Base-by-base conservation (phyloP, 2,113 vertebrate genomes). In the Ictalurus punctatus region DNA sequence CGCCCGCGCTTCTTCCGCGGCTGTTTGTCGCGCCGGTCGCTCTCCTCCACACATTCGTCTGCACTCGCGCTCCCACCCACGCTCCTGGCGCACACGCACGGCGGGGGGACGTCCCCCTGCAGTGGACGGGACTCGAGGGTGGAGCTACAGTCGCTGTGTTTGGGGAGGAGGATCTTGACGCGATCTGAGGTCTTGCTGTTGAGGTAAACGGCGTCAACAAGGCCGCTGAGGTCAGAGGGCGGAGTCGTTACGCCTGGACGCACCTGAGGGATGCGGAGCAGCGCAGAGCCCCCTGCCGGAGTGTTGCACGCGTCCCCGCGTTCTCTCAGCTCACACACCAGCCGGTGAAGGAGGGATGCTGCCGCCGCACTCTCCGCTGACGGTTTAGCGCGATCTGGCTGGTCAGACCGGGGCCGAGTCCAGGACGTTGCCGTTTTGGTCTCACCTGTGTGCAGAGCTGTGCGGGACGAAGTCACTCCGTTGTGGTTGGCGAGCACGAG, bases 1-100 rank as follows among this genome's bases (percentile, higher is more conserved):
- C 98, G 95, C 90, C 98, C 98, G 84, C 98, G 98, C 93, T 99
- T 99, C 95, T 99, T 99, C 92, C 98, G 96, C 79, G 98, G 98
- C 92, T 98, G 98, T 91, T 99, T 99, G 95, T 99, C 98, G 95
- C 97, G 97, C 87, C 96, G 95, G 91, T 97, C 97, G 91, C 95
- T 91, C 91, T 96, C 97, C 73, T 99, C 98, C 90, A 97, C 97
- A 86, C 95, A 95, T 93, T 97, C 97, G 92, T 98, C 98, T 91
- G 58, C 16, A 37, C 89, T 91, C 91, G 76, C 84, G 16, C 90
- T 91, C 21, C 89, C 89, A 21, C 89, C 83, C 0, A 81, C 71
- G 88, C 97, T 97, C 94, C 97, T 97, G 94, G 95, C 92, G 95
- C 97, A 96, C 96, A 97, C 96, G 96, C 96, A 97, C 94, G 97